These are phyloP conservation scores for Phycodurus eques DNA, from an alignment of 2,113 vertebrate genomes.

Conservation along the genomic window DNA sequence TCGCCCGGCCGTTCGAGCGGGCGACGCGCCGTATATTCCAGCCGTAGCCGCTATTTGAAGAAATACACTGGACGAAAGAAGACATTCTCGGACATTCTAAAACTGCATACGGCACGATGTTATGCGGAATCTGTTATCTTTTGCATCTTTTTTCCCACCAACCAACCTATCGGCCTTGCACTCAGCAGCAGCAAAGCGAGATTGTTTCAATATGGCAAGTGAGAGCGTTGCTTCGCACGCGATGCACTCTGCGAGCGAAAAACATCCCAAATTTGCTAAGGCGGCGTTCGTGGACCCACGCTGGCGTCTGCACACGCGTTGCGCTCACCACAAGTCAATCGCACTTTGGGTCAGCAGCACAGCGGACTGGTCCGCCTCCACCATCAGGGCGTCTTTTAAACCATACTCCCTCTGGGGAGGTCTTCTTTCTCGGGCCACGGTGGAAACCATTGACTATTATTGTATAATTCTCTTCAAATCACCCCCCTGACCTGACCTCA, in stretches of 20 bases:
- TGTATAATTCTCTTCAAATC: conserved; percentile 69
- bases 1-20: background rate
- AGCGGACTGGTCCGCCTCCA: conserved; percentile 47
- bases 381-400: conserved; percentile 61
- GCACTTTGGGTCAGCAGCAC: conserved; percentile 64
- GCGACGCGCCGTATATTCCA: background rate
- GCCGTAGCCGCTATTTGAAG: background rate
- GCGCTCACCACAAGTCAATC: conserved; percentile 64
- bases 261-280: conserved; percentile 59
- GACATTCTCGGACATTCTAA: background rate
- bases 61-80: background rate
- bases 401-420: conserved; percentile 66
- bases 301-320: conserved; percentile 55
- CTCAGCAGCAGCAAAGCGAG: background rate
- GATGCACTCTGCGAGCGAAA: conserved; percentile 61
- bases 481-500: conserved; percentile 19
- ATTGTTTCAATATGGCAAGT: background rate
- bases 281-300: conserved; percentile 61
- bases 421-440: conserved; percentile 50
- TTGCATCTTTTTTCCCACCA: background rate
- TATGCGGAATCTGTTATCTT: background rate
- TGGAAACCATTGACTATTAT: conserved; percentile 60
- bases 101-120: background rate
- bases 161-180: background rate
- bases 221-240: conserved; percentile 26